Percentiles rank a stretch among this genome's conserved stretches.
These are phyloP conservation scores for Hippocampus abdominalis DNA, from an alignment of 2,113 vertebrate genomes.

Conservation along the genomic window DNA sequence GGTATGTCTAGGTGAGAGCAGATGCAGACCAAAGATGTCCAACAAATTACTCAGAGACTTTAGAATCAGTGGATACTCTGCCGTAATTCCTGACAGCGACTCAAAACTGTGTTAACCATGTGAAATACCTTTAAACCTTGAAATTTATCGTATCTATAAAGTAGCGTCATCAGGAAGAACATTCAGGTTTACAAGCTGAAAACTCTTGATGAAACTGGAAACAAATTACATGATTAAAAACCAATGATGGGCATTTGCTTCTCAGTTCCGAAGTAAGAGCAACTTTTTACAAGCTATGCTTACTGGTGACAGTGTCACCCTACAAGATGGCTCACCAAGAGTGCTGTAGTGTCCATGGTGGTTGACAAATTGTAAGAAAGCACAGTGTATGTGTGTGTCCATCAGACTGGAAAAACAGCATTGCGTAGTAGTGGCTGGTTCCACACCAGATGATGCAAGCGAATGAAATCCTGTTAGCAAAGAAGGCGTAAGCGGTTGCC, in stretches of 20 bases:
- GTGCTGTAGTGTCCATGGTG: not conserved
- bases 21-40: not conserved
- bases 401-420: not conserved
- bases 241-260: constrained; percentile 14
- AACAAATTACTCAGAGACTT: constrained; percentile 24
- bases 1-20: not conserved
- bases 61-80: not conserved
- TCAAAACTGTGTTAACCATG: constrained; percentile 4
- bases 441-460: not conserved
- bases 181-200: not conserved
- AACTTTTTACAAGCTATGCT: constrained; percentile 1
- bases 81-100: not conserved
- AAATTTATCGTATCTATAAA: not conserved
- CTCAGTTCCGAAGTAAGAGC: not conserved
- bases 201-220: not conserved
- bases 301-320: not conserved
- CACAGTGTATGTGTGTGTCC: not conserved
- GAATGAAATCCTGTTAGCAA: constrained; percentile 27
- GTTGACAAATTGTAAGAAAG: constrained; percentile 15
- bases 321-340: constrained; percentile 5
- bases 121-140: constrained; percentile 11
- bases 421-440: not conserved
- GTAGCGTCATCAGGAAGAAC: not conserved
- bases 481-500: constrained; percentile 11
- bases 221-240: constrained; percentile 7